These are phyloP conservation scores for Melanotaenia pygmaea DNA, from an alignment of 2,797 vertebrate genomes.

Conservation along the genomic window DNA sequence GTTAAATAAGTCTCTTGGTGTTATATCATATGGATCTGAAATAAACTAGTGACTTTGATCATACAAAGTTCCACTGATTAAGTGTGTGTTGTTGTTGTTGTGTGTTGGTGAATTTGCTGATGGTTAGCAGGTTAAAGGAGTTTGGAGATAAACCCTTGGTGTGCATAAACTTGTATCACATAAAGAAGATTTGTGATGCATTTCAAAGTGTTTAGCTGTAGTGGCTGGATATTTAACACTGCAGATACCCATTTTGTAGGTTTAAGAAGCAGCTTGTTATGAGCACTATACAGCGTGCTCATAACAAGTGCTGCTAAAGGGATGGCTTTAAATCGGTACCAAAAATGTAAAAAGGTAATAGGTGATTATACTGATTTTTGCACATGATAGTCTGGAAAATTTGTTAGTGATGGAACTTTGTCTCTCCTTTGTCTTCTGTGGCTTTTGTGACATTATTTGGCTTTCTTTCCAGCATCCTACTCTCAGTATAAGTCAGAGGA, in stretches of 20 bases:
- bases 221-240: neutral
- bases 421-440: neutral
- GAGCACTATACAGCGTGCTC: neutral
- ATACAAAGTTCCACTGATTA: neutral
- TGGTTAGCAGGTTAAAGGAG: neutral
- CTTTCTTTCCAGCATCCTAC: constrained; percentile 64
- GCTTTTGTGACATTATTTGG: constrained; percentile 8
- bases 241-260: neutral
- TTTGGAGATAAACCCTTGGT: neutral
- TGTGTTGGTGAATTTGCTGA: neutral
- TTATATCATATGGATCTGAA: neutral
- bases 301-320: constrained; percentile 2
- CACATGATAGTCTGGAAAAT: neutral
- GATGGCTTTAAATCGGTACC: neutral
- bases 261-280: neutral
- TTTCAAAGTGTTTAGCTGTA: neutral
- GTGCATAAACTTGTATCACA: neutral
- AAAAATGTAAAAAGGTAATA: constrained; percentile 1
- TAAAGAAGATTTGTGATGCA: constrained; percentile 2
- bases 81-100: too few species aligned
- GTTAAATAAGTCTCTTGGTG: neutral
- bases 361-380: neutral
- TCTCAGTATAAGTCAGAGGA: constrained; percentile 70
- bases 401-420: neutral
- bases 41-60: neutral